Evolutionary conservation across 2,113 vertebrate species (phyloP).

Genomic region (Lanius ludovicianus): DNA sequence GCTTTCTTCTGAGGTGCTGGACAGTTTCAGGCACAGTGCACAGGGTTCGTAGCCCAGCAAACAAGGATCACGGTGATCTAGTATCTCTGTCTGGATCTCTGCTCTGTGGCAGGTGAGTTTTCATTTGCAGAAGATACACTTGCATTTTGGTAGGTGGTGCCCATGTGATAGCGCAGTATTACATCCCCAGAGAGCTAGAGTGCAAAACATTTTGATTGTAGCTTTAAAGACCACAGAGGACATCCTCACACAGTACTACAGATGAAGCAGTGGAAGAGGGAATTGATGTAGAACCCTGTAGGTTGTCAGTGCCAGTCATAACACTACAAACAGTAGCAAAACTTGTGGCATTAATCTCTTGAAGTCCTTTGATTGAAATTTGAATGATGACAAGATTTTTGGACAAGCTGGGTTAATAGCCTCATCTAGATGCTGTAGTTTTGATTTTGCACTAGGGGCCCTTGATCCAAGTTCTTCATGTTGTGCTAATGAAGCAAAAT

Average conservation of each 20-base stretch:
- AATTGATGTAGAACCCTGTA: not conserved
- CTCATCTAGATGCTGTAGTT: not conserved
- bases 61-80: fast-evolving
- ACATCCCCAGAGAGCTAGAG: not conserved
- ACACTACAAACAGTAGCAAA: not conserved
- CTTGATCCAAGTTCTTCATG: not conserved
- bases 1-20: not conserved
- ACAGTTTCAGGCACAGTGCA: not conserved
- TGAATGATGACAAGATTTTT: not conserved
- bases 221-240: not conserved
- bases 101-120: not conserved
- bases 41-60: not conserved
- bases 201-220: not conserved
- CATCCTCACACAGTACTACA: not conserved
- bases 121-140: not conserved
- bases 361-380: not conserved
- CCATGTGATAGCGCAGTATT: not conserved
- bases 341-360: not conserved
- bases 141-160: not conserved
- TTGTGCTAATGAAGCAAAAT: not conserved
- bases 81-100: not conserved
- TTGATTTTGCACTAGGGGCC: not conserved
- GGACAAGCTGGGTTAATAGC: not conserved
- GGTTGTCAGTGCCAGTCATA: not conserved
- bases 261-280: not conserved